Percentiles rank a stretch among this genome's conserved stretches.
Evolutionary conservation across 2,888 invertebrate species (phyloP).

Genomic region (Idaea straminata): DNA sequence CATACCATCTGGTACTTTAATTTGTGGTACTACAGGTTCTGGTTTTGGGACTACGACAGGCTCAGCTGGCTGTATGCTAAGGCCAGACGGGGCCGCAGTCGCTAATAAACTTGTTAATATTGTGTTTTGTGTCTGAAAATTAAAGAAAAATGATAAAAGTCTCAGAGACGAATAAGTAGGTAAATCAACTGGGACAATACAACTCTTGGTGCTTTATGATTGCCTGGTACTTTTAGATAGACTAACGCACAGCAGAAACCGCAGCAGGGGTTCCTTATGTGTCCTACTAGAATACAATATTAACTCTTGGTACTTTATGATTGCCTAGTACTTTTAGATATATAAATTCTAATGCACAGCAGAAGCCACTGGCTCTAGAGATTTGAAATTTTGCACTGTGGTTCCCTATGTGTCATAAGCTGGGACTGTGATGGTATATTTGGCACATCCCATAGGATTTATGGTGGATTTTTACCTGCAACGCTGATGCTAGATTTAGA

Average conservation of each 20-base stretch:
- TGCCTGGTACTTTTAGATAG: not conserved
- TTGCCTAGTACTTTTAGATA: too few relatives aligned
- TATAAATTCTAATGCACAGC: too few relatives aligned
- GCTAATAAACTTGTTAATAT: constrained; percentile 64
- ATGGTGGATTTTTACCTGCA: constrained; percentile 46
- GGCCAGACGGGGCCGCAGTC: constrained; percentile 19
- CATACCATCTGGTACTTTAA: constrained; percentile 57
- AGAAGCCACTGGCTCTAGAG: too few relatives aligned
- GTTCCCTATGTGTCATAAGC: not conserved
- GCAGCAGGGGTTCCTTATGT: not conserved
- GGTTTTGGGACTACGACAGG: constrained; percentile 23
- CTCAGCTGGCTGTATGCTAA: constrained; percentile 16
- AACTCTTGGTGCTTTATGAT: not conserved
- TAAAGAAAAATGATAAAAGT: not conserved
- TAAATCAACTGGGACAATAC: constrained; percentile 66
- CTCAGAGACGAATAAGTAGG: constrained; percentile 36
- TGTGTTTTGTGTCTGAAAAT: constrained; percentile 64
- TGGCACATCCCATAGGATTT: not conserved
- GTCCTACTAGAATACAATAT: too few relatives aligned
- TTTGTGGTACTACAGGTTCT: constrained; percentile 31
- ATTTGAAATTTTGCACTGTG: too few relatives aligned
- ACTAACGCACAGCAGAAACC: too few relatives aligned
- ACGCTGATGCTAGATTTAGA: constrained; percentile 43
- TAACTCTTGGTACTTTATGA: too few relatives aligned
- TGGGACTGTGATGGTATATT: not conserved